Conservation (phyloP, 1,140 invertebrate genomes). For the Arion vulgaris region DNA sequence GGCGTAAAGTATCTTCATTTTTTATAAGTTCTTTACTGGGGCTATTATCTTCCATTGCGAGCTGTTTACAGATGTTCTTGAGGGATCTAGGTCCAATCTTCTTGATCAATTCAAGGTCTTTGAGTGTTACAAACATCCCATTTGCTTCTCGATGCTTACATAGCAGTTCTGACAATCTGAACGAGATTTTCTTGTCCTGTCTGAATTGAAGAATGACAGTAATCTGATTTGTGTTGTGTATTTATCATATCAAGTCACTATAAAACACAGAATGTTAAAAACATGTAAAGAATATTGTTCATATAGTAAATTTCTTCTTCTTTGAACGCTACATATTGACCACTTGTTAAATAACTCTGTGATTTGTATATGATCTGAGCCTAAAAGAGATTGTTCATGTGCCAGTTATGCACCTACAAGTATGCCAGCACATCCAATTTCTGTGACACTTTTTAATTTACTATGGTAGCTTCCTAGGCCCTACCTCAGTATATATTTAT, state of each 20-base stretch:
- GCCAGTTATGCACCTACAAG: too few relatives aligned
- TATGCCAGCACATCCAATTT: too few relatives aligned
- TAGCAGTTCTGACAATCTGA: neutral
- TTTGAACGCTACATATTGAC: too few relatives aligned
- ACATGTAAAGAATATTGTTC: too few relatives aligned
- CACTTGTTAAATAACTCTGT: too few relatives aligned
- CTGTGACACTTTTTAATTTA: too few relatives aligned
- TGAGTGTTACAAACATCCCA: neutral
- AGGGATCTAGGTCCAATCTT: neutral
- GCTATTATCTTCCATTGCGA: neutral
- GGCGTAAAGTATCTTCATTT: neutral
- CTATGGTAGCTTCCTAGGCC: too few relatives aligned
- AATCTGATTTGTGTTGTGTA: neutral
- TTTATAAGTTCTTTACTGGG: neutral
- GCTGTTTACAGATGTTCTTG: neutral
- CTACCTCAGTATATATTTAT: too few relatives aligned
- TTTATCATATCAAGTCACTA: neutral
- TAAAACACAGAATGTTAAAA: too few relatives aligned
- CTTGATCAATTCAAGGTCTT: constrained; percentile 9
- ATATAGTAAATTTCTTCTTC: too few relatives aligned
- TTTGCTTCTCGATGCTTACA: neutral
- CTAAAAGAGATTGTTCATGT: too few relatives aligned
- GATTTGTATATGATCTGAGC: too few relatives aligned
- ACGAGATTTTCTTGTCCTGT: neutral
- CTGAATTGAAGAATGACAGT: neutral